Base-by-base conservation (phyloP, 2,113 vertebrate genomes). In the Thomomys bottae region DNA sequence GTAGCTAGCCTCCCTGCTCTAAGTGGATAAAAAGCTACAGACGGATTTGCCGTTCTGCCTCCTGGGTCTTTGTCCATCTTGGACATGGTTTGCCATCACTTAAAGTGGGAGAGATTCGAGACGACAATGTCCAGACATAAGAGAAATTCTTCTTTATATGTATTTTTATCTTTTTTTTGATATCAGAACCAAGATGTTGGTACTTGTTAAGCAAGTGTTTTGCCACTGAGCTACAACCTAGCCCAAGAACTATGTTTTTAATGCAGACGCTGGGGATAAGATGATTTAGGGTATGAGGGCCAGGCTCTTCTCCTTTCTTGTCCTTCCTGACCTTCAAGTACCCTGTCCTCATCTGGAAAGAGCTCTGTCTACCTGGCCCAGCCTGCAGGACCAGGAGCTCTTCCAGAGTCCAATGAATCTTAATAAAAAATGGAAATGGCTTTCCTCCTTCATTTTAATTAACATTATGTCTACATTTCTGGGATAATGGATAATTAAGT, bases 361-460 rank as follows among this genome's bases (percentile, higher is more conserved):
- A 72, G 71, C 72, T 78, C 83, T 96, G 92, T 97, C 96, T 98
- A 97, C 94, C 97, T 98, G 95, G 96, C 97, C 96, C 97, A 96
- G 96, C 72, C 96, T 90, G 86, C 76, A 36, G 96, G 92, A 97
- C 97, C 97, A 95, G 97, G 95, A 94, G 97, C 96, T 93, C 94
- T 96, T 93, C 96, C 87, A 76, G 93, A 97, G 96, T 95, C 96
- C 97, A 30, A 97, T 97, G 97, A 96, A 98, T 98, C 98, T 97
- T 97, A 59, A 98, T 98, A 98, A 98, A 97, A 98, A 97, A 98
- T 98, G 98, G 97, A 98, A 98, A 98, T 98, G 96, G 97, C 91
- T 98, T 98, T 98, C 94, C 97, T 97, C 97, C 98, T 98, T 97
- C 98, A 97, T 98, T 98, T 98, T 98, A 98, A 98, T 98, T 98